Evolutionary conservation across 1,140 invertebrate genomes (phyloP).

Genomic region (Dendroctonus valens): DNA sequence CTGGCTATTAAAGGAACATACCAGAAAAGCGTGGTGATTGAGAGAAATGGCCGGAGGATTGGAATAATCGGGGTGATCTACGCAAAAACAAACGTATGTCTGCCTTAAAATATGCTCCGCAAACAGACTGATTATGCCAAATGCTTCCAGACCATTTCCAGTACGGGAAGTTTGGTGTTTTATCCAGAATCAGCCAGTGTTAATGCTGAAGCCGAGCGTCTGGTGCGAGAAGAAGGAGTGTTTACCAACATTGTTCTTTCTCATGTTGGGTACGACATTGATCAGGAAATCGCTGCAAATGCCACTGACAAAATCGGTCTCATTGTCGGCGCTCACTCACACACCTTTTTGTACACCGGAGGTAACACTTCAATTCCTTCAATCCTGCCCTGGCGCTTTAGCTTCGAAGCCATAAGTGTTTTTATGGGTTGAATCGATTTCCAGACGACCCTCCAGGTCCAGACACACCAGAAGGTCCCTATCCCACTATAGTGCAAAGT

Average conservation of each 20-base stretch:
- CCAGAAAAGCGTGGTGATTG: constrained; percentile 60
- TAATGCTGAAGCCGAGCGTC: constrained; percentile 46
- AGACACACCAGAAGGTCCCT: constrained; percentile 54
- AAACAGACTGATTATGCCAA: constrained; percentile 2
- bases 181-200: constrained; percentile 52
- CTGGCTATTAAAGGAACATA: constrained; percentile 63
- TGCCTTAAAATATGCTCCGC: neutral
- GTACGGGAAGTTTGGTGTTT: constrained; percentile 51
- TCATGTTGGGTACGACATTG: constrained; percentile 59
- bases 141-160: constrained; percentile 43
- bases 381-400: neutral
- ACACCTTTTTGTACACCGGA: constrained; percentile 55
- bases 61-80: constrained; percentile 78
- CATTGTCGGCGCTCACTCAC: constrained; percentile 86
- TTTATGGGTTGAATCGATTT: neutral
- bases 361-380: constrained; percentile 27
- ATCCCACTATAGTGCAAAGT: constrained; percentile 51
- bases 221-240: constrained; percentile 48
- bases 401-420: neutral
- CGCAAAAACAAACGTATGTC: constrained; percentile 65
- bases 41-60: constrained; percentile 62
- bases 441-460: constrained; percentile 40
- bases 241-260: constrained; percentile 56
- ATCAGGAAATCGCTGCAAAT: constrained; percentile 64
- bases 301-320: constrained; percentile 67